Evolutionary conservation across 2,797 vertebrate genomes (phyloP).

Genomic region (Protonibea diacanthus): DNA sequence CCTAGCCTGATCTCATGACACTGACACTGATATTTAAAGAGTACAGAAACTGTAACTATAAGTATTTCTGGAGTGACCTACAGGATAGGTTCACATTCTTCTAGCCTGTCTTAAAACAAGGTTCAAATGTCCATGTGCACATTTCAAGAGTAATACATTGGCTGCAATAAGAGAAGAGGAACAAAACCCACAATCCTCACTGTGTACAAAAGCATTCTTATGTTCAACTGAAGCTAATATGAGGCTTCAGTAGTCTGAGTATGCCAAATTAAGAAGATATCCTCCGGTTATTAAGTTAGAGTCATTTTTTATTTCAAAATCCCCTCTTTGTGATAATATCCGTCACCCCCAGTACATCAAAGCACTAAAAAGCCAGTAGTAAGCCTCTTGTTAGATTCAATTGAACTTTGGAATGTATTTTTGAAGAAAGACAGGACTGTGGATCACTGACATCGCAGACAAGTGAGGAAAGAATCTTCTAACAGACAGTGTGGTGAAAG

Average conservation of each 20-base stretch:
- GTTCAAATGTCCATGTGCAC: too few species aligned
- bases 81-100: too few species aligned
- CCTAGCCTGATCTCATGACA: not conserved
- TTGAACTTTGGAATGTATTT: not conserved
- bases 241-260: not conserved
- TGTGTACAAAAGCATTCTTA: not conserved
- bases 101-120: not conserved
- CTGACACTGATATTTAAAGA: not conserved
- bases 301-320: not conserved
- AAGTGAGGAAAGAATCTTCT: not conserved
- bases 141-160: too few species aligned
- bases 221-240: not conserved
- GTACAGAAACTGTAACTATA: not conserved
- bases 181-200: not conserved
- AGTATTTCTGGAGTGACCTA: not conserved
- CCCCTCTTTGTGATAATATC: not conserved
- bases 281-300: not conserved
- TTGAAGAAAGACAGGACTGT: not conserved
- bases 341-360: not conserved
- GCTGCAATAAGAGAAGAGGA: too few species aligned
- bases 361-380: not conserved
- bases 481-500: not conserved
- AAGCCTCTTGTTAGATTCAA: not conserved
- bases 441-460: not conserved
- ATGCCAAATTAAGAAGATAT: not conserved